phyloP scores from a whole-genome alignment of 2,113 vertebrate genomes.

The Chaetodon auriga region DNA sequence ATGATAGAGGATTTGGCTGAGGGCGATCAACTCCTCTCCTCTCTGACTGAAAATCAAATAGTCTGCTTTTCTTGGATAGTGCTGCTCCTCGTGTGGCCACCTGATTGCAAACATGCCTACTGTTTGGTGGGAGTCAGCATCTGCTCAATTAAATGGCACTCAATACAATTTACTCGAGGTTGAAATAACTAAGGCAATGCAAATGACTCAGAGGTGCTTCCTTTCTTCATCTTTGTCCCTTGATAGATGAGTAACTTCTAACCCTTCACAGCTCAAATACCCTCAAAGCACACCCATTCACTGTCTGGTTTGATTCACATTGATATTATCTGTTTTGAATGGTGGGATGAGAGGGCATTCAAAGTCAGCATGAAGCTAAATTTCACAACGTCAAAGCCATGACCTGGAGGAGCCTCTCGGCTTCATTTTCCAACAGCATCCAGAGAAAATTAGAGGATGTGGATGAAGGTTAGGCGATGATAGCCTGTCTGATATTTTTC shows the following conservation, averaged over 20 bases:
- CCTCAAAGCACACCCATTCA: constrained; percentile 30
- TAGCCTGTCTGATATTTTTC: not conserved
- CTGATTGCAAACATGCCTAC: constrained; percentile 32
- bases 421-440: constrained; percentile 22
- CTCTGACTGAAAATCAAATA: constrained; percentile 26
- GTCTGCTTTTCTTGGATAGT: constrained; percentile 25
- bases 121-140: constrained; percentile 61
- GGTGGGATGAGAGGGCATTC: constrained; percentile 30
- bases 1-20: constrained; percentile 31
- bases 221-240: constrained; percentile 58
- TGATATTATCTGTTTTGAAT: constrained; percentile 46
- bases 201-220: constrained; percentile 36
- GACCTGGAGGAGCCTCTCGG: not conserved
- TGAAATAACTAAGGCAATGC: constrained; percentile 56
- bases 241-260: constrained; percentile 45
- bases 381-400: constrained; percentile 49
- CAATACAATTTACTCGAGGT: constrained; percentile 59
- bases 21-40: constrained; percentile 12
- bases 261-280: constrained; percentile 26
- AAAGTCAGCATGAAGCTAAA: constrained; percentile 38
- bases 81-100: not conserved
- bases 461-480: constrained; percentile 19
- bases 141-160: constrained; percentile 63
- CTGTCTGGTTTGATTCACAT: constrained; percentile 32
- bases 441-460: constrained; percentile 31